A percentile compares a stretch with the other conserved stretches of the same genome.
Conservation (phyloP, 2,797 vertebrate genomes). For the Paratrypauchen microcephalus region DNA sequence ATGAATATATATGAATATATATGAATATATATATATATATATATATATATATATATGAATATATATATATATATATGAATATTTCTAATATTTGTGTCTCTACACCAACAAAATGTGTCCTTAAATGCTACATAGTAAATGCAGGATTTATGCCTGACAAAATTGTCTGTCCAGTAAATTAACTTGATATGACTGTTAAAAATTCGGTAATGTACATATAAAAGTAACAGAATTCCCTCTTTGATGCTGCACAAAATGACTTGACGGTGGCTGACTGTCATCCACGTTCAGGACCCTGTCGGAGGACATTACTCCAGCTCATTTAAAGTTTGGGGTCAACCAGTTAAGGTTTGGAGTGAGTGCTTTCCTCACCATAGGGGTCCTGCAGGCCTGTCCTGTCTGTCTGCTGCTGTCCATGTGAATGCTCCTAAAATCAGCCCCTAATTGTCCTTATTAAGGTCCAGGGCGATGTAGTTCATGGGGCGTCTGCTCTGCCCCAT, state of each 20-base stretch:
- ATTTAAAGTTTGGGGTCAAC: constrained; percentile 41
- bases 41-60: background rate
- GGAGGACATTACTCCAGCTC: constrained; percentile 32
- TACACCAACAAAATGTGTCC: background rate
- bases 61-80: background rate
- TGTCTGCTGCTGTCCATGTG: constrained; percentile 74
- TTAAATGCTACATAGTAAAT: background rate
- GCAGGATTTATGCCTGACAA: background rate
- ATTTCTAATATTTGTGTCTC: background rate
- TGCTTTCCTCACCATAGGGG: constrained; percentile 51
- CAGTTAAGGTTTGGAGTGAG: constrained; percentile 38
- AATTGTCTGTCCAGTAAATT: background rate
- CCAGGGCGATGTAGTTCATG: constrained; percentile 80
- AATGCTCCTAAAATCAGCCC: constrained; percentile 80
- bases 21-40: no score
- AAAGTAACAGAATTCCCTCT: background rate
- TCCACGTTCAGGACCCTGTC: constrained; percentile 40
- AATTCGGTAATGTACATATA: no score
- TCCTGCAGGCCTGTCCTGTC: constrained; percentile 48
- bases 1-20: background rate
- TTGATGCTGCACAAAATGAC: background rate
- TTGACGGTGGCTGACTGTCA: constrained; percentile 6
- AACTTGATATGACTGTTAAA: background rate
- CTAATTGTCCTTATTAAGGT: constrained; percentile 93
- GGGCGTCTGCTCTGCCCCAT: constrained; percentile 81